Evolutionary conservation across 1,140 invertebrate species (phyloP).

Genomic region (Nasonia vitripennis): DNA sequence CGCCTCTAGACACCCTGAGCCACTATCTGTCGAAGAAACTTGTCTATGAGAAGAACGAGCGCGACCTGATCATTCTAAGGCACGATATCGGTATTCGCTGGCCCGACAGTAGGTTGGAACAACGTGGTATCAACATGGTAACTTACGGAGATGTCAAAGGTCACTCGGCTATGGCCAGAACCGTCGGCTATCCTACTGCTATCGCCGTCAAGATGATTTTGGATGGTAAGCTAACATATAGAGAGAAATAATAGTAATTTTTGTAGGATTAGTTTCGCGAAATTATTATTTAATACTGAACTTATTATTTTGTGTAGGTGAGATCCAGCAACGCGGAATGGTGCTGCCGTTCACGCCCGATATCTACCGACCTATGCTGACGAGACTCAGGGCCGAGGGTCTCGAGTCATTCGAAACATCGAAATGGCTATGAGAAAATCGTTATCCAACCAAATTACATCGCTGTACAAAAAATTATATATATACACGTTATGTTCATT

Average conservation of each 20-base stretch:
- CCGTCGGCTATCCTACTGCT: constrained; percentile 96
- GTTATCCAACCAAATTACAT: not conserved
- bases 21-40: constrained; percentile 93
- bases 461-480: not conserved
- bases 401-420: constrained; percentile 86
- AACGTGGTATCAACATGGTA: constrained; percentile 93
- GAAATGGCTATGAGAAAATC: constrained; percentile 67
- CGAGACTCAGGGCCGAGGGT: constrained; percentile 89
- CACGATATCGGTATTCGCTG: constrained; percentile 95
- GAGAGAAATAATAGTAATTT: not conserved
- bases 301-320: constrained; percentile 79
- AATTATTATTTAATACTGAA: not conserved
- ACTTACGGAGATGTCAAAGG: constrained; percentile 90
- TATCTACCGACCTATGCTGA: constrained; percentile 93
- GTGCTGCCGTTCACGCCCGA: constrained; percentile 92
- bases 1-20: constrained; percentile 94
- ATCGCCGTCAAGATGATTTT: constrained; percentile 98
- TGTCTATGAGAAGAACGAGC: constrained; percentile 86
- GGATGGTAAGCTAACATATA: constrained; percentile 81
- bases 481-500: too few species aligned
- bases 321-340: constrained; percentile 96
- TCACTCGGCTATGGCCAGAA: constrained; percentile 98
- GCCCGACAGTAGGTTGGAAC: constrained; percentile 90
- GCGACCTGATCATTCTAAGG: constrained; percentile 95
- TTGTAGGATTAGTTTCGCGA: not conserved